Base-by-base conservation (phyloP, 2,888 invertebrate species). In the Hyles lineata region DNA sequence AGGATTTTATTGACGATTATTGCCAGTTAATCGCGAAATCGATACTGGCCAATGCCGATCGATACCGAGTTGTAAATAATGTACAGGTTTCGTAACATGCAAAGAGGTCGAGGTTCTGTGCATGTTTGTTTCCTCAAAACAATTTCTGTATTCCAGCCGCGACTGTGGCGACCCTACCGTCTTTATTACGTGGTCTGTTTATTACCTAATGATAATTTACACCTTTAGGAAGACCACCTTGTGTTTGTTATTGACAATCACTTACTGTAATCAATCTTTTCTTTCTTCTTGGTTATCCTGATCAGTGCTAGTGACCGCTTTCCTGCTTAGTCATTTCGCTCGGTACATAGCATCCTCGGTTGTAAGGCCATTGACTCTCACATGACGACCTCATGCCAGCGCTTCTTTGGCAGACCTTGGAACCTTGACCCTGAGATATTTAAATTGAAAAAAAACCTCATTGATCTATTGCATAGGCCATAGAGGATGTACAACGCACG, bases 61-160 rank as follows among this genome's bases (percentile, higher is more conserved):
- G 62, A 72, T 67, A 58, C n/a, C 58, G 25, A 52, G 72, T 67
- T 55, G 62, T 72, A 63, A 72, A 72, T 72, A 72, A 72, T 72
- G 70, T 70, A 67, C 35, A 35, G 61, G 73, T 73, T 88, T 92
- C 86, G 91, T 88, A 90, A 91, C 87, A 82, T 80, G 83, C 87
- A 93, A 92, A 79, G 88, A 88, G 92, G 93, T 93, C 93, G 92
- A 93, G 93, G 93, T 84, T 79, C 75, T 70, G 63, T 62, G 79
- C 80, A 81, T 81, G 81, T 86, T 88, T 88, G 88, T 93, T 92
- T 92, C 93, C 92, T 92, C 87, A 85, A 86, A 87, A 80, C 79
- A 79, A 78, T 78, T 84, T 90, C 89, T 86, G 85, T 90, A 93
- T 93, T 89, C 93, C 76, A 76, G 74, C 76, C 85, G 85, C 89